Evolutionary conservation across 1,140 invertebrate genomes (phyloP).

Genomic region (Cydia fagiglandana): DNA sequence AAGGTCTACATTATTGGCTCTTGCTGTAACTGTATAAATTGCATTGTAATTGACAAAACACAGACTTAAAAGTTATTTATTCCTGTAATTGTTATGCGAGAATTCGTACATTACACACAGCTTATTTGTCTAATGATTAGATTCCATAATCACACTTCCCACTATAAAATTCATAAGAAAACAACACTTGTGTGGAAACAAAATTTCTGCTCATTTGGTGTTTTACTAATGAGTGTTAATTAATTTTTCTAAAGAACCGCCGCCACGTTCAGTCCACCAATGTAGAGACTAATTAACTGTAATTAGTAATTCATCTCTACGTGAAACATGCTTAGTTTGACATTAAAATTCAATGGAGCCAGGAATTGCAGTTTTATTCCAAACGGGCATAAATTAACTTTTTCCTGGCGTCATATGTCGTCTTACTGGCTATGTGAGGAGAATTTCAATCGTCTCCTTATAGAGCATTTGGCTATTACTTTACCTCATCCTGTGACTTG

Average conservation of each 20-base stretch:
- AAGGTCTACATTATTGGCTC: neutral
- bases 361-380: neutral
- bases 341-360: slow-evolving; percentile 37
- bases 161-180: slow-evolving; percentile 25
- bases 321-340: slow-evolving; percentile 35
- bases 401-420: neutral
- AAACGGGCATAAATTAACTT: slow-evolving; percentile 5
- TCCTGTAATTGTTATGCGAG: neutral
- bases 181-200: slow-evolving; percentile 36
- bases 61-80: neutral
- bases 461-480: neutral
- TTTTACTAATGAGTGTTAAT: slow-evolving; percentile 59
- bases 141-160: slow-evolving; percentile 7
- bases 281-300: slow-evolving; percentile 41
- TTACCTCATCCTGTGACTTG: neutral
- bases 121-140: neutral
- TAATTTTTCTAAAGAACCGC: slow-evolving; percentile 48
- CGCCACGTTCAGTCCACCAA: slow-evolving; percentile 31
- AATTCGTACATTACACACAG: neutral
- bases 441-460: slow-evolving; percentile 2
- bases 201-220: slow-evolving; percentile 36
- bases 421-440: neutral
- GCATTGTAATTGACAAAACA: neutral
- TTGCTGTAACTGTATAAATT: neutral
- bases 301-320: slow-evolving; percentile 42